Evolutionary conservation across 2,113 vertebrate genomes (phyloP), one percentile per base, ranked within the genome.

Genomic region (Tragelaphus buxtoni): DNA sequence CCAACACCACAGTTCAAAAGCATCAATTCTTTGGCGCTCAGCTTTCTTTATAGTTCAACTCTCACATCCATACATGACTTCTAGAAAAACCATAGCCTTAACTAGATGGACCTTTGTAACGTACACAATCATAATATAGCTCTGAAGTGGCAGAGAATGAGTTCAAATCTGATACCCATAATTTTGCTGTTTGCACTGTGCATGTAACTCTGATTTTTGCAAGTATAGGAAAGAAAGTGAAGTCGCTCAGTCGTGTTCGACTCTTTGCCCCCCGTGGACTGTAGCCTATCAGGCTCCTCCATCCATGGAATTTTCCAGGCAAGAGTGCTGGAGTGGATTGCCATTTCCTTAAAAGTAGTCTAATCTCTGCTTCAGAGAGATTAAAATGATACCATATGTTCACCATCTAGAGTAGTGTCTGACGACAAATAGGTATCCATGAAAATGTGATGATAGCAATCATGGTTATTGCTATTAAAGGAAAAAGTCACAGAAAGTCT

Each of bases 131-230:
- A 24, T 32, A 56, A 88, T 35, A 42, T 0, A 58, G 14, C 7
- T 80, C 72, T 2, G 13, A 83, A 80, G n/a, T 53, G 74, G 28
- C 22, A 63, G 30, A 77, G 12, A 79, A 2, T 87, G 22, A 61
- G 49, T 82, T 39, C 39, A 79, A 82, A 53, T 72, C 6, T 81
- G 49, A 80, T 65, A 88, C 28, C 74, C 53, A 42, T 72, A 60
- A 32, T 76, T 76, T 77, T 89, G 3, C n/a, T 97, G 7, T 93
- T 95, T 81, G 18, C 24, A 86, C 7, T 65, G 6, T 84, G 26
- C 17, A 24, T 45, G 5, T 42, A 4, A 80, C 24, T 92, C 9
- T 39, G 35, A 30, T 28, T 91, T 82, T 47, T n/a, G 83, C 18
- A 49, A 30, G 22, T 95, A 42, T 42, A 42, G 42, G 42, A 42